Base-by-base conservation (phyloP, 2,888 invertebrate species). In the Branchipolynoe longqiensis region DNA sequence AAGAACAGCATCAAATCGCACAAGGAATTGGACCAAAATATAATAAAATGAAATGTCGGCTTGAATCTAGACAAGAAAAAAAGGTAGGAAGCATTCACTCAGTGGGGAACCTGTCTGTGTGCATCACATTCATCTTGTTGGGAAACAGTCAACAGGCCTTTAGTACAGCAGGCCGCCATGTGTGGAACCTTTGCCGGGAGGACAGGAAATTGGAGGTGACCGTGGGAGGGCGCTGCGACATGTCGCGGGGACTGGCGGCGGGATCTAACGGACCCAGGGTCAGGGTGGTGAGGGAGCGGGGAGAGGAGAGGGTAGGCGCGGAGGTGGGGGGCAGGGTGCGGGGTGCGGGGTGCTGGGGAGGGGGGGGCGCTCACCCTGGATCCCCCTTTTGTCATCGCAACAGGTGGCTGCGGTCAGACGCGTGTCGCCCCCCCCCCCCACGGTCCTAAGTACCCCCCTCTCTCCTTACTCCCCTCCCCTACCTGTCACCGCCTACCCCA, bases 351-450 rank as follows among this genome's bases (percentile, higher is more conserved):
- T 69, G 69, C 38, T n/a, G 69, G 69, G 69, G 78, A 48, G 18
- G 48, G 22, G 25, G 54, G 48, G 78, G 40, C 31, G 25, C 28
- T 41, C 3, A n/a, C 18, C 6, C 31, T 12, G 78, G 78, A 78
- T 78, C 78, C 69, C 3, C 4, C 22, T 6, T 62, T 41, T 78
- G 78, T 78, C 78, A 78, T 41, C n/a, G 28, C 78, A 78, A 78
- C 78, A 78, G 78, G 78, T 78, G 78, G 78, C 48, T 41, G 48
- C 48, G 78, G 78, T 78, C 78, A 78, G 48, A 78, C 78, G 78
- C 78, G 78, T 78, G 78, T 18, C 78, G 22, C 2, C 2, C 28
- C 28, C 31, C 18, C 41, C 40, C 4, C 25, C 4, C 41, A 41
- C 8, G 22, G n/a, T n/a, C 36, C 38, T 36, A 36, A 22, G 25